phyloP scores from a whole-genome alignment of 2,888 invertebrate species.

The Synanthedon vespiformis region DNA sequence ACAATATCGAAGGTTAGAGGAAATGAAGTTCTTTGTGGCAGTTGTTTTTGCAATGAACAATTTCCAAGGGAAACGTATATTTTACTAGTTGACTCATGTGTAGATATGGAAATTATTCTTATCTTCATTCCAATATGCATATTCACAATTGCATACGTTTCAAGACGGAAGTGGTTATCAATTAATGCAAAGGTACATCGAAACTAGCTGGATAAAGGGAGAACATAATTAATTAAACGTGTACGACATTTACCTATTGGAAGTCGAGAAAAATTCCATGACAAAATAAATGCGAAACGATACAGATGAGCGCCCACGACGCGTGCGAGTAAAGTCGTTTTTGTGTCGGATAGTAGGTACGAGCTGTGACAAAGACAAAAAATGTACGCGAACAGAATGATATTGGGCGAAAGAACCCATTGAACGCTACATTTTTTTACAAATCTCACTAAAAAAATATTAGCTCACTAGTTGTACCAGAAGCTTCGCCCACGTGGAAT shows the following conservation, averaged over 20 bases:
- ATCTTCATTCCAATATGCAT: background rate
- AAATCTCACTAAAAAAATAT: too few species aligned
- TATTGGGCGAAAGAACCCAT: slow-evolving; percentile 5
- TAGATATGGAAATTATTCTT: background rate
- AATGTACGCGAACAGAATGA: slow-evolving; percentile 5
- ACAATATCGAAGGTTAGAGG: slow-evolving; percentile 23
- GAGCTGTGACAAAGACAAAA: slow-evolving; percentile 5
- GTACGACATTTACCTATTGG: background rate
- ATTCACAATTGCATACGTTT: too few species aligned
- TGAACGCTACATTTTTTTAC: background rate
- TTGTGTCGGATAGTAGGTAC: slow-evolving; percentile 2
- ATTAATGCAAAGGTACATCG: too few species aligned
- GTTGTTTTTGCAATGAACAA: background rate
- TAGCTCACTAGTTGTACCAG: too few species aligned
- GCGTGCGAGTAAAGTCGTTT: slow-evolving; percentile 4
- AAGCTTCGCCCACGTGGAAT: too few species aligned
- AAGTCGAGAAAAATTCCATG: background rate
- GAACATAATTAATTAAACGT: too few species aligned
- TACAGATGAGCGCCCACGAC: slow-evolving; percentile 3
- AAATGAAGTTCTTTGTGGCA: slow-evolving; percentile 8
- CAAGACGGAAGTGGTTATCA: too few species aligned
- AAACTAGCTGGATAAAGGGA: too few species aligned
- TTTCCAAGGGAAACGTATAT: slow-evolving; percentile 2
- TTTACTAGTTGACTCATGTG: background rate
- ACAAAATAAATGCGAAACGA: slow-evolving; percentile 2